A percentile compares a stretch with the other conserved stretches of the same genome.
Conservation (phyloP, 35 echinoderm and acorn worm genomes). For the Stichopus chloronotus region DNA sequence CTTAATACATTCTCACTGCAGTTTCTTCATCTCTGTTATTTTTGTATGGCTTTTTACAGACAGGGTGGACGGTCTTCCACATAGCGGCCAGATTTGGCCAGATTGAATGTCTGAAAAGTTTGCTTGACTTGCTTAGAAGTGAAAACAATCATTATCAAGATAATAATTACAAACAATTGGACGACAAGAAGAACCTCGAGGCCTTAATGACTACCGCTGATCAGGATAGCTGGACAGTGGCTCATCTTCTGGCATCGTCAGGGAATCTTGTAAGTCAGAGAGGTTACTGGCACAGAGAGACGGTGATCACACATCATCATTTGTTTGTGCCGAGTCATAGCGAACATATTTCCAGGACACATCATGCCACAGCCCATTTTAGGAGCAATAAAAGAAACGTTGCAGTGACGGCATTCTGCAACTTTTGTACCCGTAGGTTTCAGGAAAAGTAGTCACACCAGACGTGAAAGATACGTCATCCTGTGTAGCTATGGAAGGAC, state of each 20-base stretch:
- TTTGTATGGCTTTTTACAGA: slow-evolving; percentile 32
- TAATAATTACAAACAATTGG: slow-evolving; percentile 18
- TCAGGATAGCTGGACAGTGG: slow-evolving; percentile 84
- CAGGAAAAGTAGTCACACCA: no score
- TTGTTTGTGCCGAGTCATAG: no score
- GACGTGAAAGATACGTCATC: no score
- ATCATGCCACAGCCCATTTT: no score
- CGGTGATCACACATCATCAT: no score
- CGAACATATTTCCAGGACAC: no score
- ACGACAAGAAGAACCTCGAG: neutral
- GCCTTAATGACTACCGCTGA: slow-evolving; percentile 47
- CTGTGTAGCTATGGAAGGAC: no score
- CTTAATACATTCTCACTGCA: no score
- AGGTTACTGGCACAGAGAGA: neutral
- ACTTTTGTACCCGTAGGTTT: no score
- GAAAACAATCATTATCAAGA: slow-evolving; percentile 25
- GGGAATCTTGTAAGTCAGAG: slow-evolving; percentile 54
- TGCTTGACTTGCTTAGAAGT: slow-evolving; percentile 57
- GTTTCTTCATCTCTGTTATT: no score
- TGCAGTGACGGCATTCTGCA: no score
- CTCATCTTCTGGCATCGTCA: slow-evolving; percentile 76
- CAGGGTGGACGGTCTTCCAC: slow-evolving; percentile 82
- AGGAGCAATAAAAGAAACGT: no score
- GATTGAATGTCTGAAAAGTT: slow-evolving; percentile 69
- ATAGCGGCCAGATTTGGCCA: slow-evolving; percentile 75